Evolutionary conservation across 2,888 invertebrate genomes (phyloP), one percentile per base, ranked within the genome.

Genomic region (Folsomia candida): DNA sequence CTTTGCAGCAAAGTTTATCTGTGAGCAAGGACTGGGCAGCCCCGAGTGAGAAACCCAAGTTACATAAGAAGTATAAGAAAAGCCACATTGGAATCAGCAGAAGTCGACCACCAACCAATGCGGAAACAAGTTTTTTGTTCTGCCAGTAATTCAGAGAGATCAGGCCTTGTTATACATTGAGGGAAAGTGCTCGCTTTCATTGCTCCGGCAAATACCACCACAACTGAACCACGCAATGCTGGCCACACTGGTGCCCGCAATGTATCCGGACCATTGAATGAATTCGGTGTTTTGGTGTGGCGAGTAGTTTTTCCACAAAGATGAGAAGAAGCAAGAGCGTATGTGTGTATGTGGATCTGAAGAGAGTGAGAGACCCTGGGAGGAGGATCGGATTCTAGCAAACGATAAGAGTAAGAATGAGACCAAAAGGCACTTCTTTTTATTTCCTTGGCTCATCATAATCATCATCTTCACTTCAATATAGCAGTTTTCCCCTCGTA

Each of bases 391-490:
- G 54, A 54, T 54, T 54, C 54, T 20, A 20, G 22, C 54, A 54
- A 54, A 54, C 22, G 54, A 54, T 54, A 54, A 54, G 54, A 54
- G 20, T 54, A 6, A 4, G 18, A 54, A 54, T 54, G 22, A 37
- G 37, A 37, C 37, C 37, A 37, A 37, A 37, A 37, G 37, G 37
- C 37, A 37, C 37, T 37, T 37, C 37, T 37, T 37, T 37, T 37
- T 37, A n/a, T n/a, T n/a, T n/a, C n/a, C n/a, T n/a, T n/a, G n/a
- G 37, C 37, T 37, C 37, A 37, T 37, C 54, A 54, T 54, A 54
- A 54, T 54, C 54, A 47, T 47, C 47, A 54, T 54, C 54, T 20
- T 54, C 54, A 54, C 37, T 37, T 37, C 37, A 37, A 37, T 37
- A 37, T 37, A 37, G 37, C 14, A 37, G 37, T 37, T 37, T 37